Evolutionary conservation across 1,140 invertebrate species (phyloP).

Genomic region (Drosophila tsacasi): DNA sequence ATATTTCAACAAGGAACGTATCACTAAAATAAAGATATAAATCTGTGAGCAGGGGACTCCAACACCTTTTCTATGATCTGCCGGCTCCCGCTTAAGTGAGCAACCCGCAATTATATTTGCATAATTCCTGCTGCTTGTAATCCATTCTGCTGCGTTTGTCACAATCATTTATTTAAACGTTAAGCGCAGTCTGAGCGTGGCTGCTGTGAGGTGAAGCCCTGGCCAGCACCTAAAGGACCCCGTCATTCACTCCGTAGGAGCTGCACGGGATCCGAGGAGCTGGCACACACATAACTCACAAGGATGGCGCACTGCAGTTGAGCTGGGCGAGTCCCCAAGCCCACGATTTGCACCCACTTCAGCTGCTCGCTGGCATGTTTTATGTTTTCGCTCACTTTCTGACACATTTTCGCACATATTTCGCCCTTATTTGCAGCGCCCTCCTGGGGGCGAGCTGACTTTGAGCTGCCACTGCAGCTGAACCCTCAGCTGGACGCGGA

Average conservation of each 20-base stretch:
- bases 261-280: conserved; percentile 43
- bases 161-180: conserved; percentile 80
- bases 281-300: conserved; percentile 72
- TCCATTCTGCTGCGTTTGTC: conserved; percentile 65
- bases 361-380: conserved; percentile 50
- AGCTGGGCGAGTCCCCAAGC: background rate
- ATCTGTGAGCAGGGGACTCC: background rate
- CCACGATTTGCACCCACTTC: conserved; percentile 1
- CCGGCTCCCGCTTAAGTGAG: conserved; percentile 7
- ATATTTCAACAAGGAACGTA: background rate
- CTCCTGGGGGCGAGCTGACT: conserved; percentile 19
- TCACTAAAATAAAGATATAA: background rate
- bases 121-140: conserved; percentile 42
- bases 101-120: conserved; percentile 54
- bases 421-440: conserved; percentile 35
- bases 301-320: conserved; percentile 39
- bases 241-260: conserved; percentile 46
- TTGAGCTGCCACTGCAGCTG: conserved; percentile 22
- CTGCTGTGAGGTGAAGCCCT: conserved; percentile 42
- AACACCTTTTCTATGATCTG: background rate
- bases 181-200: conserved; percentile 64
- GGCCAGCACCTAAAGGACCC: conserved; percentile 49
- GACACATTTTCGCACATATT: conserved; percentile 78
- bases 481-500: conserved; percentile 39
- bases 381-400: conserved; percentile 75